phyloP scores from a whole-genome alignment of 2,797 vertebrate species.

The Mormyrus hasselquistii region DNA sequence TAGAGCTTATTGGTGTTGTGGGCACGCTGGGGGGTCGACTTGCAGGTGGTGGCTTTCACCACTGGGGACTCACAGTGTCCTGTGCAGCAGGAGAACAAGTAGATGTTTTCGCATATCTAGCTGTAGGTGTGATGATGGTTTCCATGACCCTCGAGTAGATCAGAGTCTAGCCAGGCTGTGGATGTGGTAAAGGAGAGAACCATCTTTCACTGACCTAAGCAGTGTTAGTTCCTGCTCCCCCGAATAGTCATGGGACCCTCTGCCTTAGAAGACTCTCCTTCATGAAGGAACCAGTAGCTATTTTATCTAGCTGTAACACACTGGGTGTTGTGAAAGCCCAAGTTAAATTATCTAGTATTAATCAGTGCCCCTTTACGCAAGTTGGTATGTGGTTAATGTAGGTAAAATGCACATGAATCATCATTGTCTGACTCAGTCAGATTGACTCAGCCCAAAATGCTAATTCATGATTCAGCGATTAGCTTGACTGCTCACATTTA shows the following conservation, averaged over 20 bases:
- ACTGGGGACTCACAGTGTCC: not conserved
- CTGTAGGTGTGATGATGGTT: not conserved
- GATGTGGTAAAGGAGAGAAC: not conserved
- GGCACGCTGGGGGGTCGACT: not conserved
- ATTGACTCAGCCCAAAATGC: constrained; percentile 50
- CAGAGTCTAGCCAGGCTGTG: not conserved
- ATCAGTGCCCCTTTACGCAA: not conserved
- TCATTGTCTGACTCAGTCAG: constrained; percentile 45
- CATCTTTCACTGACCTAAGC: not conserved
- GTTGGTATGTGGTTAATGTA: constrained; percentile 19
- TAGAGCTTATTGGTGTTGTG: not conserved
- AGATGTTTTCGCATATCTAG: not conserved
- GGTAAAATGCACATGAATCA: constrained; percentile 51
- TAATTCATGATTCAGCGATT: constrained; percentile 49
- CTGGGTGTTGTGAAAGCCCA: not conserved
- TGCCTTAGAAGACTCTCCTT: not conserved
- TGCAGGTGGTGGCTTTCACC: not conserved
- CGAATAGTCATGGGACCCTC: no score
- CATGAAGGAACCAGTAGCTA: not conserved
- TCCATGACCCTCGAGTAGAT: not conserved
- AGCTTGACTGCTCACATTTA: constrained; percentile 47
- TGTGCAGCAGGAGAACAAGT: not conserved
- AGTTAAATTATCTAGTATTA: not conserved
- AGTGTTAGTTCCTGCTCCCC: not conserved
- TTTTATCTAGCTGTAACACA: not conserved